phyloP scores from a whole-genome alignment of 2,888 invertebrate species.

The Drosophila leonis region DNA sequence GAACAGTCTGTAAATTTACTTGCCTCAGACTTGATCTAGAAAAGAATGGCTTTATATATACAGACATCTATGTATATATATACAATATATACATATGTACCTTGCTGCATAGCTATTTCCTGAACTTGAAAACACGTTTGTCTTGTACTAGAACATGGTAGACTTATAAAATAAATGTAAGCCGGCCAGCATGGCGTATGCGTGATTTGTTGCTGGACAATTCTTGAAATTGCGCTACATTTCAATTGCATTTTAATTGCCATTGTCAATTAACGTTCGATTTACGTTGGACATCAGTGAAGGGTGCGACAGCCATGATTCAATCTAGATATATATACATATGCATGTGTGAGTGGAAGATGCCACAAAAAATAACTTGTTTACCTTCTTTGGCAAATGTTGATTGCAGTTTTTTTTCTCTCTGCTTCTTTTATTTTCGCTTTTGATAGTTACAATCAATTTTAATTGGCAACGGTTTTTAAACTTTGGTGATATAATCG shows the following conservation, averaged over 20 bases:
- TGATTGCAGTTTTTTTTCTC: constrained; percentile 51
- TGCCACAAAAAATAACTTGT: constrained; percentile 66
- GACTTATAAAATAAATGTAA: constrained; percentile 11
- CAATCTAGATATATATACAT: constrained; percentile 17
- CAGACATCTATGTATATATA: constrained; percentile 3
- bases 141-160: constrained; percentile 44
- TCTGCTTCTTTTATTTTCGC: constrained; percentile 8
- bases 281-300: constrained; percentile 34
- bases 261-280: constrained; percentile 43
- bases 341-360: constrained; percentile 26
- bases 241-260: constrained; percentile 68
- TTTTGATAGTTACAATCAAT: constrained; percentile 69
- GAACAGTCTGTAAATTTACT: constrained; percentile 20
- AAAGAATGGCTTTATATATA: constrained; percentile 43
- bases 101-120: constrained; percentile 64
- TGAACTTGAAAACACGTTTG: constrained; percentile 77
- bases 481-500: constrained; percentile 69
- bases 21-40: constrained; percentile 49
- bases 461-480: constrained; percentile 54
- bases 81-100: constrained; percentile 13
- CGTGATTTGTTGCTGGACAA: constrained; percentile 47
- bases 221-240: constrained; percentile 68
- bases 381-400: constrained; percentile 65
- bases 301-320: constrained; percentile 41
- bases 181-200: constrained; percentile 63